A percentile compares a stretch with the other conserved stretches of the same genome.
These are phyloP conservation scores for Villa cingulata DNA, from an alignment of 2,888 invertebrate genomes.

Conservation along the genomic window DNA sequence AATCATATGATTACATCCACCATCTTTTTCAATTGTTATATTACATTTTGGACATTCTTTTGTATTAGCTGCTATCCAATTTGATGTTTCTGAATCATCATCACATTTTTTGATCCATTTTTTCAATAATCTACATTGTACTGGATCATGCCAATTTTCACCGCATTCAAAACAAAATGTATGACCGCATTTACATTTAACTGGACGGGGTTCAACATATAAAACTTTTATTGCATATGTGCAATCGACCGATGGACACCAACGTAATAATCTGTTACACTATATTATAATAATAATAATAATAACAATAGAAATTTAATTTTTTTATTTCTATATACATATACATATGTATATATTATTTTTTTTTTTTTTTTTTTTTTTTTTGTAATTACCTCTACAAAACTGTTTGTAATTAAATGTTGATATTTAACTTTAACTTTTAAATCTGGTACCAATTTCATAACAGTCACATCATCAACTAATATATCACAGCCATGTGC, in stretches of 20 bases:
- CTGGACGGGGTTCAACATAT: constrained; percentile 81
- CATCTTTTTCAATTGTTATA: constrained; percentile 92
- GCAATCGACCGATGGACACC: constrained; percentile 98
- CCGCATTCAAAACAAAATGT: constrained; percentile 94
- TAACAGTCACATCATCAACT: constrained; percentile 93
- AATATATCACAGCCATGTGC: constrained; percentile 95
- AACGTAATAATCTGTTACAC: constrained; percentile 90
- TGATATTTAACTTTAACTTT: constrained; percentile 88
- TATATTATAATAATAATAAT: constrained; percentile 30
- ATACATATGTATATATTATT: background rate
- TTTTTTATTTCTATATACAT: no score
- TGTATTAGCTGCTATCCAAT: constrained; percentile 99
- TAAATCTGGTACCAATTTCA: constrained; percentile 76
- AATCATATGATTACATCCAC: constrained; percentile 98
- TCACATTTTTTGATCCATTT: constrained; percentile 99
- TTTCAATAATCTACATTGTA: constrained; percentile 79
- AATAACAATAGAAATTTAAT: background rate
- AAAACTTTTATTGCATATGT: constrained; percentile 87
- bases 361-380: background rate
- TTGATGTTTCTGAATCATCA: constrained; percentile 97
- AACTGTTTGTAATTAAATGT: constrained; percentile 95
- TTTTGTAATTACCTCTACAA: constrained; percentile 68
- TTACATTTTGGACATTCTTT: constrained; percentile 98
- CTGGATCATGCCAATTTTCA: constrained; percentile 97
- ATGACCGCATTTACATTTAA: constrained; percentile 84